Base-by-base conservation (phyloP, 1,140 invertebrate genomes). In the Kradibia gibbosae region DNA sequence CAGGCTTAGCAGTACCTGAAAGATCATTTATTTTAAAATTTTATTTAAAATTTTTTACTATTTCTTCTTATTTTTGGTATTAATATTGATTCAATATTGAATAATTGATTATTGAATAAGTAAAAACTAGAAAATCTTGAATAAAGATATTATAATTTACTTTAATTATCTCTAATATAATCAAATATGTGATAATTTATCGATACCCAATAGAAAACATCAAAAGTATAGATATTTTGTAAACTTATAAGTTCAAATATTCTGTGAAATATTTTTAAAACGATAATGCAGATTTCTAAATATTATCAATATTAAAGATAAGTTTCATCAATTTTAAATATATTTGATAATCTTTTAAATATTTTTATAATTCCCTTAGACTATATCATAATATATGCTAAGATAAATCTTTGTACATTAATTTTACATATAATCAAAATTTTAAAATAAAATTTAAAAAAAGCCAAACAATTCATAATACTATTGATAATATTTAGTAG, bases 1-100 rank as follows among this genome's bases (percentile, higher is more conserved):
- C 88, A 55, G 86, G 84, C 70, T 87, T 87, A 28, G 91, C 75
- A 45, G 89, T 89, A 86, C 93, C 92, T 93, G 75, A 86, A 81
- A 81, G 70, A 77, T 80, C 74, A 84, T 78, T 81, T 62, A 71
- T 84, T 65, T 20, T 81, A 31, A n/a, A n/a, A n/a, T n/a, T n/a
- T n/a, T n/a, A n/a, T n/a, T n/a, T n/a, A n/a, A n/a, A n/a, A n/a
- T n/a, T n/a, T n/a, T n/a, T n/a, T n/a, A n/a, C n/a, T n/a, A n/a
- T n/a, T n/a, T n/a, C n/a, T n/a, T n/a, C n/a, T n/a, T n/a, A n/a
- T n/a, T n/a, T n/a, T n/a, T n/a, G n/a, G n/a, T n/a, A n/a, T n/a
- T n/a, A n/a, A n/a, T n/a, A n/a, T n/a, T n/a, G n/a, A n/a, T n/a
- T n/a, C n/a, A n/a, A n/a, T n/a, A n/a, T n/a, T n/a, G n/a, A n/a